Evolutionary conservation across 2,113 vertebrate genomes (phyloP).

Genomic region (Sturnira hondurensis): DNA sequence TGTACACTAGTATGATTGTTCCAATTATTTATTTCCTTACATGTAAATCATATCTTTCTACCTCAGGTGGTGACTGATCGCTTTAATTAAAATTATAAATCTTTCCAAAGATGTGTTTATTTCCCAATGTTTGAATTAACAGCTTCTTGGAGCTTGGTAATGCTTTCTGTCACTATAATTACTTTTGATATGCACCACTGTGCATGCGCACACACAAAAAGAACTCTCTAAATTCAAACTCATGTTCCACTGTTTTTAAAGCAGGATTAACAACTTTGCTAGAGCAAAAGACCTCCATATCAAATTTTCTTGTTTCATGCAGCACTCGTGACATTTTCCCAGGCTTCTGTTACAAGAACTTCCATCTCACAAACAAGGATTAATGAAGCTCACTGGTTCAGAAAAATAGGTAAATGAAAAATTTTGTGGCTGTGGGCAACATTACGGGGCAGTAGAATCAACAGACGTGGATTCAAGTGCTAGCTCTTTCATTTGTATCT

Average conservation of each 20-base stretch:
- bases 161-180: conserved; percentile 53
- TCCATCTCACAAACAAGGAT: conserved; percentile 72
- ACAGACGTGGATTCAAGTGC: not conserved
- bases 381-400: conserved; percentile 91
- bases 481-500: conserved; percentile 19
- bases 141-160: conserved; percentile 14
- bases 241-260: conserved; percentile 23
- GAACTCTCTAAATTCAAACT: conserved; percentile 20
- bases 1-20: not conserved
- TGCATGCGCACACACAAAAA: not conserved
- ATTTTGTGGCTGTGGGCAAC: not conserved
- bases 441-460: not conserved
- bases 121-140: conserved; percentile 28
- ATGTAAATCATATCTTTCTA: conserved; percentile 33
- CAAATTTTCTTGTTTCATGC: conserved; percentile 52
- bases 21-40: conserved; percentile 34
- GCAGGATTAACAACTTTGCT: conserved; percentile 35
- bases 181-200: not conserved
- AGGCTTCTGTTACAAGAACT: conserved; percentile 55
- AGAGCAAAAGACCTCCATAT: not conserved
- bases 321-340: conserved; percentile 83
- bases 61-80: conserved; percentile 21
- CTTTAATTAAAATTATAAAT: conserved; percentile 43
- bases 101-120: conserved; percentile 27
- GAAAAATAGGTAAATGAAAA: conserved; percentile 87